Evolutionary conservation across 2,113 vertebrate genomes (phyloP), one percentile per base, ranked within the genome.

Genomic region (Oncorhynchus gorbuscha): DNA sequence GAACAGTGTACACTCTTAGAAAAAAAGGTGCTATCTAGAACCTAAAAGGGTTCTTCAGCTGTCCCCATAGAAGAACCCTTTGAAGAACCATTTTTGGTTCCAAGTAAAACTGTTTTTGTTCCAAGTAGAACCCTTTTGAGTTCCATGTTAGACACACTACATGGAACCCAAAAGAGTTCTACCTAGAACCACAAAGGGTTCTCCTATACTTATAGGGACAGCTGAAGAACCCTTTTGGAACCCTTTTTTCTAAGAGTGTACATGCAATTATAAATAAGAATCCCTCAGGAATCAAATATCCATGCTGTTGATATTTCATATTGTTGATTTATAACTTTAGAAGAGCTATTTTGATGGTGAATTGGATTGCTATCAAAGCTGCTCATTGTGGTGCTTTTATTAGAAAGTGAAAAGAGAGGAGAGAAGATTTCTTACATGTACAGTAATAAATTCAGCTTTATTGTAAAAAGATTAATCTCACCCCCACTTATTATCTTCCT

Each of bases 391-490:
- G 72, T 69, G 61, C 73, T 91, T 86, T 91, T 76, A 91, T 91
- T 83, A 83, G 79, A 85, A 83, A 88, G 64, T 87, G 74, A 84
- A 87, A 86, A 71, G 72, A 58, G 76, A n/a, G 81, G 84, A 81
- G 84, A 83, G 14, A 45, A 71, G 32, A 26, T 11, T 73, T 79
- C 84, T 87, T 75, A 76, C 73, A 5, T 24, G 22, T 73, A 75
- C 79, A 81, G 77, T 83, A 76, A 88, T 90, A 85, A 78, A 85
- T 88, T 89, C 77, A 2, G 64, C 81, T 86, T 85, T 79, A 88
- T 82, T 85, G 81, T 82, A 79, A 76, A 85, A 86, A 91, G 84
- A 88, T 86, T 71, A 89, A 89, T 88, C 77, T 85, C 75, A 81
- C 71, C 81, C 82, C 69, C 71, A 76, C 82, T 88, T 90, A 90